These are phyloP conservation scores for Aphyosemion australe DNA, from an alignment of 2,113 vertebrate species.

Conservation along the genomic window DNA sequence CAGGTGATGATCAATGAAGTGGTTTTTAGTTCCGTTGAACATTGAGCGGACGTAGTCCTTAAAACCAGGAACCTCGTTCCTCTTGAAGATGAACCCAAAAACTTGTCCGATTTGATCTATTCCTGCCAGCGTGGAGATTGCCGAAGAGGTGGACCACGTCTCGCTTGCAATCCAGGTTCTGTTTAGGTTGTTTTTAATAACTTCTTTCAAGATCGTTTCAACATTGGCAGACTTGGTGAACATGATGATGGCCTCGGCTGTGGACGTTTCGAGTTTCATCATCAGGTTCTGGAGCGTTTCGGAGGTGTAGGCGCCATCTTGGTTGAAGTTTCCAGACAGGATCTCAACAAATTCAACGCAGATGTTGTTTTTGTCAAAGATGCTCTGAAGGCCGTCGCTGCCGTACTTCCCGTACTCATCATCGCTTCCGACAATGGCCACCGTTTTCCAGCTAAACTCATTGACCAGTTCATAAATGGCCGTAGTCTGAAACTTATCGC, in stretches of 20 bases:
- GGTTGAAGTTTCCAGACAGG: slow-evolving; percentile 40
- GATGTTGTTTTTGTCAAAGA: not conserved
- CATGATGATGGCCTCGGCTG: slow-evolving; percentile 62
- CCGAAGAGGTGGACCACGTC: slow-evolving; percentile 48
- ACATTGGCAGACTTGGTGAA: slow-evolving; percentile 55
- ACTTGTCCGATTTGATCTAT: slow-evolving; percentile 42
- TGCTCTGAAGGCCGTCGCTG: slow-evolving; percentile 8
- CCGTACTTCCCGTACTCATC: slow-evolving; percentile 70
- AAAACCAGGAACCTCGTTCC: slow-evolving; percentile 56
- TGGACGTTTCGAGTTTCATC: not conserved
- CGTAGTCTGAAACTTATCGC: slow-evolving; percentile 57
- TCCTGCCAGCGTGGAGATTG: not conserved
- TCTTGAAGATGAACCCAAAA: slow-evolving; percentile 55
- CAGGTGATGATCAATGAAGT: not conserved
- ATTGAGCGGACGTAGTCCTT: slow-evolving; percentile 37
- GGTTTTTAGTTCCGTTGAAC: not conserved
- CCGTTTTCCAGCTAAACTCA: slow-evolving; percentile 49
- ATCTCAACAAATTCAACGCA: slow-evolving; percentile 61
- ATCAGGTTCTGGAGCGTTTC: not conserved
- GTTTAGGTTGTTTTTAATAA: slow-evolving; percentile 18
- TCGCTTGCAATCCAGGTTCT: slow-evolving; percentile 73
- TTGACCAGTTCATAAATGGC: slow-evolving; percentile 57
- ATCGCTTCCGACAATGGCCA: slow-evolving; percentile 67
- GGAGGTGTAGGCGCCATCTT: rapidly evolving
- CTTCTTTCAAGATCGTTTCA: slow-evolving; percentile 37